Evolutionary conservation across 2,113 vertebrate species (phyloP), one percentile per base, ranked within the genome.

Genomic region (Pseudopodoces humilis): DNA sequence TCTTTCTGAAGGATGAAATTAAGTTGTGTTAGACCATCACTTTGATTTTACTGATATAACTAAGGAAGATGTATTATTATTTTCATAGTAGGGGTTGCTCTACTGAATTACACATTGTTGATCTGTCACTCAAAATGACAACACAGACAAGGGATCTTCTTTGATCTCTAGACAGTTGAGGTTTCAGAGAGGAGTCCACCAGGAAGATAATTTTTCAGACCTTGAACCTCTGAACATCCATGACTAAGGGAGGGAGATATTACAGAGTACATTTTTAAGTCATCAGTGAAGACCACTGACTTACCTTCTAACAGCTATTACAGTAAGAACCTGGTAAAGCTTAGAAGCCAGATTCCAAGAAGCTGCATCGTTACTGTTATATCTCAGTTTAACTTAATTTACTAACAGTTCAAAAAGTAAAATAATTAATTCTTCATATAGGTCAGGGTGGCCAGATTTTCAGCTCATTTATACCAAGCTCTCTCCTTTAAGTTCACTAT

Each of bases 31-130:
- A 97, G 96, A 93, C 68, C 74, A 95, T 85, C 83, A 94, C 97
- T 98, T 98, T 98, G 97, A 98, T 98, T 98, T 95, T 77, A 96
- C 97, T 86, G 84, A 92, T 96, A 88, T 91, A 93, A 96, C 95
- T 92, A 93, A 97, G 86, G 94, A 96, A 96, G 93, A 96, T 90
- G 64, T 95, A 95, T 97, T 96, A 97, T 98, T 97, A 97, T 97
- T 98, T 97, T 97, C 95, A 77, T 95, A 71, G 93, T 84, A 78
- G 88, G 69, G 94, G 93, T 90, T 95, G 94, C 96, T 97, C 95
- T 94, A 65, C 76, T 80, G 94, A 94, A 94, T 93, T 97, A 82
- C 92, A 93, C 86, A 78, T 83, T 92, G 92, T 88, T 88, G 88
- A 52, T 91, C 97, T 98, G 97, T 97, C 98, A 97, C 88, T 98